Conservation (phyloP, 2,888 invertebrate species). For the Latheticus oryzae region DNA sequence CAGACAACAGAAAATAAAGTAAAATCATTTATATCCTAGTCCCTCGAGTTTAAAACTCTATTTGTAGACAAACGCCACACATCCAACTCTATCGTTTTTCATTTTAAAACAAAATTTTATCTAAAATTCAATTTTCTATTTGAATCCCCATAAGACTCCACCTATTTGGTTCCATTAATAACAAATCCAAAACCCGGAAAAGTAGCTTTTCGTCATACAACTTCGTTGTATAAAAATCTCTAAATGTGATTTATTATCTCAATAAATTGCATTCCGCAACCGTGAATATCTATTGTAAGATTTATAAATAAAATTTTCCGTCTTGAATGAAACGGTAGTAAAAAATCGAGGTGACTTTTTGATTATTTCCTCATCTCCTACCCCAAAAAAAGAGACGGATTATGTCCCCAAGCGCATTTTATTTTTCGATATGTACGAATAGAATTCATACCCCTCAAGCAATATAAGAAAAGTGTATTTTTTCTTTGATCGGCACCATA, state of each 20-base stretch:
- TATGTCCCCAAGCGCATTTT: slow-evolving; percentile 47
- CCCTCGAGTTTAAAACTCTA: neutral
- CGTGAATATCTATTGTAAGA: slow-evolving; percentile 28
- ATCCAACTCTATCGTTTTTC: too few species aligned
- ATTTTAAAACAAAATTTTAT: too few species aligned
- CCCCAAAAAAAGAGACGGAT: slow-evolving; percentile 37
- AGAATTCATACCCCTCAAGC: slow-evolving; percentile 43
- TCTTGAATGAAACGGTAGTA: slow-evolving; percentile 16
- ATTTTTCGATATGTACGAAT: slow-evolving; percentile 47
- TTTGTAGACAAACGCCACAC: too few species aligned
- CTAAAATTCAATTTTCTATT: too few species aligned
- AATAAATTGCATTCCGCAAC: slow-evolving; percentile 34
- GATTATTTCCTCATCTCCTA: slow-evolving; percentile 40
- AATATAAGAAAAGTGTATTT: slow-evolving; percentile 43
- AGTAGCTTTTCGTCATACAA: neutral
- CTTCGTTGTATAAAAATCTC: slow-evolving; percentile 8
- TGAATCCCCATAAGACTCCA: too few species aligned
- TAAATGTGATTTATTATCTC: slow-evolving; percentile 37
- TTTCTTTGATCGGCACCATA: slow-evolving; percentile 29
- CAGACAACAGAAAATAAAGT: neutral
- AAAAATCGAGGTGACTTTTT: slow-evolving; percentile 42
- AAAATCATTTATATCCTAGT: neutral
- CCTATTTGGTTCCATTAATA: too few species aligned
- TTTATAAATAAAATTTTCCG: slow-evolving; percentile 34
- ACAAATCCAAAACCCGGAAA: neutral